Evolutionary conservation across 1,140 invertebrate species (phyloP), one percentile per base, ranked within the genome.

Genomic region (Bombus sylvicola): DNA sequence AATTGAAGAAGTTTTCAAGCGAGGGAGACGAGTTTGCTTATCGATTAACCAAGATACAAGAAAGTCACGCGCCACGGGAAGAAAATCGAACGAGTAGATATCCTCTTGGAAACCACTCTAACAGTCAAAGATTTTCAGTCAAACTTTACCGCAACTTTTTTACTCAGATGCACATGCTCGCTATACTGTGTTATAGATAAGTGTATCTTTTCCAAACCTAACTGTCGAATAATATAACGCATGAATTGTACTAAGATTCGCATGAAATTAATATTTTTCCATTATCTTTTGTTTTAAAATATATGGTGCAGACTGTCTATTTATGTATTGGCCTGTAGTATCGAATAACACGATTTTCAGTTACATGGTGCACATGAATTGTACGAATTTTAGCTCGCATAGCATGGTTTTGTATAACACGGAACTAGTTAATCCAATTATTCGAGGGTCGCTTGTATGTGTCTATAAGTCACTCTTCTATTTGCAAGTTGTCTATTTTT

Each of bases 21-120:
- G 39, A 12, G 22, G 34, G 34, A 25, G 22, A 31, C 5, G 31
- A 66, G 73, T 47, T 68, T 28, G 25, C 62, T 53, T 53, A 68
- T 83, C 81, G 59, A 77, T 83, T 83, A 74, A 76, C 31, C 59
- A 13, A 43, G 28, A 31, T 22, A 47, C 68, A 68, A 57, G 43
- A 39, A 78, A 83, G 64, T 83, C 64, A 78, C 75, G 47, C 75
- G 12, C 43, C 57, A n/a, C 5, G 2, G 12, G 22, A 28, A 53
- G 81, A 41, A 47, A 37, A 83, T 77, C 41, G 69, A 31, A 47
- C 57, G 74, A n/a, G 59, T 39, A 74, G 77, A 69, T 18, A 57
- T 10, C 25, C 15, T 43, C n/a, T 6, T n/a, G 64, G 6, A 39
- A 72, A 39, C 13, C 69, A 28, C 13, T 72, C 28, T 13, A 39